Percentiles rank a stretch among this genome's conserved stretches.
Conservation (phyloP, 2,113 vertebrate species). For the human (Homo sapiens) region DNA sequence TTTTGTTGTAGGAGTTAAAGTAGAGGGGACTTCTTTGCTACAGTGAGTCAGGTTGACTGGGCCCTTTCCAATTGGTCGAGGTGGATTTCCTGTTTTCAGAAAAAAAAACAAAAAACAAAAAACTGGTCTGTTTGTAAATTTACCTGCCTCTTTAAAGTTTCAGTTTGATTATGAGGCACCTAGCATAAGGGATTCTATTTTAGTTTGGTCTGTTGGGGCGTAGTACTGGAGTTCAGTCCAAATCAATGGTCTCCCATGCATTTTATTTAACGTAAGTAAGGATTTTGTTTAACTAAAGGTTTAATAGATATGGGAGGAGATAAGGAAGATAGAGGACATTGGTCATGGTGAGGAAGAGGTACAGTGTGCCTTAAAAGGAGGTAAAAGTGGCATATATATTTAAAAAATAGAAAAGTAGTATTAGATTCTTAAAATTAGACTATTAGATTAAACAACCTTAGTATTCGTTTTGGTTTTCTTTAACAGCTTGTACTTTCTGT, state of each 20-base stretch:
- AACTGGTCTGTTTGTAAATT: not conserved
- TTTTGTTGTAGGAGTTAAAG: not conserved
- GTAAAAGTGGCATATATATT: not conserved
- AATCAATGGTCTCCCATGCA: not conserved
- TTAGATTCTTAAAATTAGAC: not conserved
- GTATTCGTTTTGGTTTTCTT: not conserved
- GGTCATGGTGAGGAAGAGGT: too few relatives aligned
- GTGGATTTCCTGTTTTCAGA: not conserved
- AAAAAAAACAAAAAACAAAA: too few relatives aligned
- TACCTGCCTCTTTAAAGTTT: not conserved
- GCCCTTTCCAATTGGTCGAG: not conserved
- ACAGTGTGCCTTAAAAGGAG: not conserved
- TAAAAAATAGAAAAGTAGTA: not conserved
- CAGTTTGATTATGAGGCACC: not conserved
- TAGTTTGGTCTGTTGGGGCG: not conserved
- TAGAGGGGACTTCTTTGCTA: not conserved
- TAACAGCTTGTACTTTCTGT: not conserved
- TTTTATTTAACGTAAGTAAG: not conserved
- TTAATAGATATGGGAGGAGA: not conserved
- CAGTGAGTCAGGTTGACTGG: too few relatives aligned
- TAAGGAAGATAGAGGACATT: rapidly evolving
- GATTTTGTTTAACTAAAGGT: not conserved
- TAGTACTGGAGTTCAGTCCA: not conserved
- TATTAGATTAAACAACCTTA: not conserved
- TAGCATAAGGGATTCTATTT: not conserved